Conservation (phyloP, 1,140 invertebrate species). For the Trypoxylus dichotomus region DNA sequence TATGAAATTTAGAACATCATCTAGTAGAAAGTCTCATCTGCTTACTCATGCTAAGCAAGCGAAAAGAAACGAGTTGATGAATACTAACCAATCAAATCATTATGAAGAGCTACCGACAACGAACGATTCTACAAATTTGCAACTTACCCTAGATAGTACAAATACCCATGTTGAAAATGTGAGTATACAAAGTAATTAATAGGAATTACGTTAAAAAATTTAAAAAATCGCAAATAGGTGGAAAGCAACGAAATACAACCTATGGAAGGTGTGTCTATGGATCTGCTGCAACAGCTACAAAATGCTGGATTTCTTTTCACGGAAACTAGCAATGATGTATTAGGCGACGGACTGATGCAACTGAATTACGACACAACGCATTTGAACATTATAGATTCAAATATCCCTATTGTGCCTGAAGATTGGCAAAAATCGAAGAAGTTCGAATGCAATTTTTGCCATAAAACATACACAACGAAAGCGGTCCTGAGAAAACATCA, state of each 20-base stretch:
- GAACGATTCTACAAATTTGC: neutral
- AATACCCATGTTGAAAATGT: neutral
- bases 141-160: neutral
- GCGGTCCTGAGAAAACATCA: conserved; percentile 46
- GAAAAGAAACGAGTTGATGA: neutral
- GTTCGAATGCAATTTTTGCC: conserved; percentile 47
- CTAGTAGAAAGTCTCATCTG: conserved; percentile 66
- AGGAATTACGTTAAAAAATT: too few species aligned
- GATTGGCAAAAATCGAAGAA: conserved; percentile 24
- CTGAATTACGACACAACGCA: neutral
- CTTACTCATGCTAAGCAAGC: conserved; percentile 23
- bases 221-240: too few species aligned
- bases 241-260: neutral
- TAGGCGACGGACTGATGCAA: conserved; percentile 8
- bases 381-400: neutral
- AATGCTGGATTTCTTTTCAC: neutral
- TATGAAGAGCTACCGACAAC: neutral
- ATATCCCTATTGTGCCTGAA: neutral
- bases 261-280: neutral
- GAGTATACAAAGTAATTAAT: neutral
- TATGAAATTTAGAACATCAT: conserved; percentile 67
- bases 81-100: neutral
- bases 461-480: conserved; percentile 46
- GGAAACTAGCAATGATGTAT: conserved; percentile 1
- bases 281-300: conserved; percentile 32